Conservation (phyloP, 2,888 invertebrate species). For the Lasioglossum leucozonium region DNA sequence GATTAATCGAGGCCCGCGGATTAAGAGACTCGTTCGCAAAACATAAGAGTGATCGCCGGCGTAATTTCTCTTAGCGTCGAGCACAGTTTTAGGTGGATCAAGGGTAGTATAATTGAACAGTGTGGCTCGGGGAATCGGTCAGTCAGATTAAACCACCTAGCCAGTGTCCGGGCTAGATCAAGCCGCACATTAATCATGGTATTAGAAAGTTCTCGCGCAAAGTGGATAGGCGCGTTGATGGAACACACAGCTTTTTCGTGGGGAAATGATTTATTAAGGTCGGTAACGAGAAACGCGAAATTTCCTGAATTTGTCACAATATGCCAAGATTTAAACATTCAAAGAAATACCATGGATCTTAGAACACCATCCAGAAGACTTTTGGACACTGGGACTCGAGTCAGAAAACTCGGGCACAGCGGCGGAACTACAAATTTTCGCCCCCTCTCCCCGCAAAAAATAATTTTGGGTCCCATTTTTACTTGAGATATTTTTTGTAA, state of each 20-base stretch:
- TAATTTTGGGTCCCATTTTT: no score
- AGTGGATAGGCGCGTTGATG: background rate
- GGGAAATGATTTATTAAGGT: background rate
- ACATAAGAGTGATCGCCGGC: constrained; percentile 1
- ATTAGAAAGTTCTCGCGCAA: constrained; percentile 35
- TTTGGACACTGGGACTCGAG: no score
- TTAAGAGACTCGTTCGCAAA: constrained; percentile 6
- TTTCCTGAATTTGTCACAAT: no score
- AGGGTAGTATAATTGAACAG: constrained; percentile 35
- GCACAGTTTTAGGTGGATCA: constrained; percentile 20
- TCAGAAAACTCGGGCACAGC: no score
- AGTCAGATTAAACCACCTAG: constrained; percentile 25
- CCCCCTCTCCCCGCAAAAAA: no score
- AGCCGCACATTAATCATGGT: constrained; percentile 46
- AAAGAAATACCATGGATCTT: no score
- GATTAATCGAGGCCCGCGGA: constrained; percentile 33
- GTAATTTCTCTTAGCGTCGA: no score
- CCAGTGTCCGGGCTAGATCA: background rate
- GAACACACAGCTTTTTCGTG: background rate
- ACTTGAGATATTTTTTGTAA: no score
- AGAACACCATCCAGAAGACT: no score
- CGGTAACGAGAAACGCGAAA: no score
- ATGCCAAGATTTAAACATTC: no score
- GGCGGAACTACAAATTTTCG: no score
- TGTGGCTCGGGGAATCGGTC: constrained; percentile 18